These are phyloP conservation scores for Atherinosoma microstoma DNA, from an alignment of 2,797 vertebrate genomes.

Conservation along the genomic window DNA sequence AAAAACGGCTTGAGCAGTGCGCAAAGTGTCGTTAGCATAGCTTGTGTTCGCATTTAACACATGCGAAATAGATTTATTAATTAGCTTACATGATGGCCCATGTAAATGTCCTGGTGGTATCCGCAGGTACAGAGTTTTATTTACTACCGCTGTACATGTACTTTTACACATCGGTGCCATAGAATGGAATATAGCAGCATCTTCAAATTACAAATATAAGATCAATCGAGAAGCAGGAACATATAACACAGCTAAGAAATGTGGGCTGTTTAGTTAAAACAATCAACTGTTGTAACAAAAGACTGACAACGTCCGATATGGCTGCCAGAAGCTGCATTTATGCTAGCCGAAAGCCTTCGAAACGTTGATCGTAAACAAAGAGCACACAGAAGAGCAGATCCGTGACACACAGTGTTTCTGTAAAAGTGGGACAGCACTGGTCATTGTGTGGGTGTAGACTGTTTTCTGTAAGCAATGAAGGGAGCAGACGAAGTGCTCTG, in stretches of 20 bases:
- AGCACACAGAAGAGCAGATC: conserved; percentile 29
- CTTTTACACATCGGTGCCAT: too few relatives aligned
- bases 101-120: too few relatives aligned
- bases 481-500: neutral
- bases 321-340: conserved; percentile 17
- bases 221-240: neutral
- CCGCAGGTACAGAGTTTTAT: too few relatives aligned
- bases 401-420: conserved; percentile 26
- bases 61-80: too few relatives aligned
- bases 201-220: neutral
- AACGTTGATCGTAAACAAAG: conserved; percentile 31
- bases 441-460: conserved; percentile 30
- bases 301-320: conserved; percentile 10
- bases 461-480: neutral
- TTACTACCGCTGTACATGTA: too few relatives aligned
- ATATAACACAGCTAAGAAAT: neutral
- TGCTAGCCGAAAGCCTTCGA: conserved; percentile 7
- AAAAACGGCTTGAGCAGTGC: neutral
- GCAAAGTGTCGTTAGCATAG: neutral
- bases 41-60: neutral
- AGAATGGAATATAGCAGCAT: too few relatives aligned
- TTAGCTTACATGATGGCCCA: too few relatives aligned
- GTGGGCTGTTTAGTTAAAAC: neutral
- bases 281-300: neutral
- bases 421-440: conserved; percentile 13